A percentile compares a stretch with the other conserved stretches of the same genome.
Evolutionary conservation across 1,140 invertebrate genomes (phyloP).

Genomic region (Fopius arisanus): DNA sequence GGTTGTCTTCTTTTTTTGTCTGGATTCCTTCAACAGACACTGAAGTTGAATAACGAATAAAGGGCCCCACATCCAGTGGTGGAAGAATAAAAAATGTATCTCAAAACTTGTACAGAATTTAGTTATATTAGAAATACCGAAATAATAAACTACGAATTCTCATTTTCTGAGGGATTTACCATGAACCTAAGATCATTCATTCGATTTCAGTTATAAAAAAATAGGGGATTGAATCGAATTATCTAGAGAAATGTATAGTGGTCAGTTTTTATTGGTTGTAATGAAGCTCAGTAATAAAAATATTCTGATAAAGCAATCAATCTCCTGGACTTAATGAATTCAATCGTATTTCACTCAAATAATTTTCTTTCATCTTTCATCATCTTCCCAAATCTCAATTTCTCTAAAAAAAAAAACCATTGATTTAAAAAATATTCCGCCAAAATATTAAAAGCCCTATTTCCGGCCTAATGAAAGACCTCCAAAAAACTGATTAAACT

Average conservation of each 20-base stretch:
- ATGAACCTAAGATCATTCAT: not conserved
- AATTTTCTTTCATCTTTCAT: too few relatives aligned
- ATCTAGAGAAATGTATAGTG: not conserved
- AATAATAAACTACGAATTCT: not conserved
- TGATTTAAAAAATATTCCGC: too few relatives aligned
- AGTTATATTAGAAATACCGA: not conserved
- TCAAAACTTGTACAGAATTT: not conserved
- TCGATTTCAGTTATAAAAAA: not conserved
- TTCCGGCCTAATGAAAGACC: too few relatives aligned
- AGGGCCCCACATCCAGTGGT: not conserved
- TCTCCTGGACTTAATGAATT: not conserved
- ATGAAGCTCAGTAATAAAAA: constrained; percentile 4
- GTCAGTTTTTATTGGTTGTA: not conserved
- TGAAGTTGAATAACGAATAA: not conserved
- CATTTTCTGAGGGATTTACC: too few relatives aligned
- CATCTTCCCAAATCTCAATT: too few relatives aligned
- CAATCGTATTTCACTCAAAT: too few relatives aligned
- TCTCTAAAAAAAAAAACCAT: too few relatives aligned
- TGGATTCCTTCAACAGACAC: not conserved
- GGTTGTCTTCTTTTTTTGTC: not conserved
- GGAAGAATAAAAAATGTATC: not conserved
- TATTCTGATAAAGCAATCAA: not conserved
- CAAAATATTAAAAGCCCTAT: too few relatives aligned
- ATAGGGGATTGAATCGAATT: not conserved
- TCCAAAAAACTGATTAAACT: too few relatives aligned